phyloP scores from a whole-genome alignment of 2,797 vertebrate genomes.

The Danio aesculapii region DNA sequence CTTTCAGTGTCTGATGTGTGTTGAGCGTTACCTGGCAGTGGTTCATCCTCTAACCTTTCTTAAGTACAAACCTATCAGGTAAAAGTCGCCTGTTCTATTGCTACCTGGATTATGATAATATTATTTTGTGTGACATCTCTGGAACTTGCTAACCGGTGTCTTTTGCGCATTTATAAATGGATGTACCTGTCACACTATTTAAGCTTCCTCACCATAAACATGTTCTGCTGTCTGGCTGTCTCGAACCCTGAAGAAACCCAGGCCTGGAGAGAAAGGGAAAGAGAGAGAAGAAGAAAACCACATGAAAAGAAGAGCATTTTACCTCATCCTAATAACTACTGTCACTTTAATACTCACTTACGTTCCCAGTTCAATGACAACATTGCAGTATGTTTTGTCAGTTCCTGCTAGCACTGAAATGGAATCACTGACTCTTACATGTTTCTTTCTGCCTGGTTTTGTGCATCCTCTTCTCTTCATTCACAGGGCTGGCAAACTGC shows the following conservation, averaged over 20 bases:
- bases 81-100: background rate
- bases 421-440: background rate
- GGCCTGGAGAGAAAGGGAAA: slow-evolving; percentile 43
- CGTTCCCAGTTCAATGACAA: slow-evolving; percentile 16
- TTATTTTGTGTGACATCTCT: background rate
- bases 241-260: slow-evolving; percentile 45
- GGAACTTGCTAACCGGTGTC: background rate
- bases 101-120: slow-evolving; percentile 43
- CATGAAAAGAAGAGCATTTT: slow-evolving; percentile 51
- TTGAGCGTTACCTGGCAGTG: slow-evolving; percentile 58
- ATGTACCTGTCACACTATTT: slow-evolving; percentile 9
- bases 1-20: slow-evolving; percentile 54
- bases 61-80: slow-evolving; percentile 51
- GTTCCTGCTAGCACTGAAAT: background rate
- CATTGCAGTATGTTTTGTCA: background rate
- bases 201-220: slow-evolving; percentile 6
- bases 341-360: slow-evolving; percentile 29
- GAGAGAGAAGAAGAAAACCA: slow-evolving; percentile 44
- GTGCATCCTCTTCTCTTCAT: slow-evolving; percentile 42
- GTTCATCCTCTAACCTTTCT: slow-evolving; percentile 55
- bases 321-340: slow-evolving; percentile 40
- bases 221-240: slow-evolving; percentile 51
- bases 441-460: slow-evolving; percentile 1
- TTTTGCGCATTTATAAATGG: background rate
- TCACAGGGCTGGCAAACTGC: slow-evolving; percentile 16